Percentiles rank a stretch among this genome's conserved stretches.
Evolutionary conservation across 2,888 invertebrate species (phyloP).

Genomic region (Hetaerina titia): DNA sequence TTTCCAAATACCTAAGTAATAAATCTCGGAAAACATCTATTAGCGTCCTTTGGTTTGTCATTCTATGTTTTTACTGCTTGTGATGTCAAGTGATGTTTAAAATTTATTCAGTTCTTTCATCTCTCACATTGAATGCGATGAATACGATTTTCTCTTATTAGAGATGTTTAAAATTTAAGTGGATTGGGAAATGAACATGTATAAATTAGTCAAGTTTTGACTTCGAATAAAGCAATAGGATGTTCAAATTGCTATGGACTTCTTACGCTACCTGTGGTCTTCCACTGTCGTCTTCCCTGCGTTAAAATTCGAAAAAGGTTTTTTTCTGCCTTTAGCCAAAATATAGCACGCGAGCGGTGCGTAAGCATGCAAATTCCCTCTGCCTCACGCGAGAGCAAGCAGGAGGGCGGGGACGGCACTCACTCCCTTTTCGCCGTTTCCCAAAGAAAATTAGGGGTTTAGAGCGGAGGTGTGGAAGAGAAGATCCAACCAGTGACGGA

Average conservation of each 20-base stretch:
- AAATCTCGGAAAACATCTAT: no score
- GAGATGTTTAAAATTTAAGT: no score
- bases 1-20: no score
- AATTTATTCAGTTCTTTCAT: no score
- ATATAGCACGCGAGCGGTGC: not conserved
- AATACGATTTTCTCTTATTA: no score
- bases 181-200: no score
- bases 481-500: not conserved
- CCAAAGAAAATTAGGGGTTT: conserved; percentile 22
- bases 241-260: not conserved
- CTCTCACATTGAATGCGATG: no score
- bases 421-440: not conserved
- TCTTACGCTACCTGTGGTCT: not conserved
- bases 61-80: no score
- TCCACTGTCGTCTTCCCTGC: not conserved
- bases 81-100: no score
- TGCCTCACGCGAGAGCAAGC: not conserved
- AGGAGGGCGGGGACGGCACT: not conserved
- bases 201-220: no score
- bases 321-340: not conserved
- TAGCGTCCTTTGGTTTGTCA: no score
- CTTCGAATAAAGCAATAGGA: no score
- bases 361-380: not conserved
- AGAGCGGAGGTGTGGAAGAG: not conserved
- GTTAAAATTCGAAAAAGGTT: not conserved